Conservation (phyloP, 2,797 vertebrate species). For the Myioborus melanocephalus region DNA sequence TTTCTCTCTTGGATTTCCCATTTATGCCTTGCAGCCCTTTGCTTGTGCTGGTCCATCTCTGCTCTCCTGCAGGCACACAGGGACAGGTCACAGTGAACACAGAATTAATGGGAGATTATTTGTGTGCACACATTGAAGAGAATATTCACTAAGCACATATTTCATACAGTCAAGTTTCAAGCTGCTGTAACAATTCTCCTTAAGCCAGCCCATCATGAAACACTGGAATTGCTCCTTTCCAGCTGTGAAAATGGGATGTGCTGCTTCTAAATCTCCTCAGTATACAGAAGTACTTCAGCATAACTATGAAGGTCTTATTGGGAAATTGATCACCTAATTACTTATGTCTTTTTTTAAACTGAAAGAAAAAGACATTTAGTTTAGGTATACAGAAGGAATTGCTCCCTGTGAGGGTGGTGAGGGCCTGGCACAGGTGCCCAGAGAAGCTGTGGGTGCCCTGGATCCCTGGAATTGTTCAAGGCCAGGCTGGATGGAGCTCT, state of each 20-base stretch:
- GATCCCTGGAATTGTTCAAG: background rate
- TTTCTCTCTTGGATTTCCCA: background rate
- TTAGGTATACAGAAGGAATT: background rate
- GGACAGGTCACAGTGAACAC: background rate
- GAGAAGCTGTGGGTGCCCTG: background rate
- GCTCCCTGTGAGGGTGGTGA: fast-evolving
- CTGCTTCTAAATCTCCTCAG: background rate
- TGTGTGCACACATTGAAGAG: background rate
- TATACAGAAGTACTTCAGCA: background rate
- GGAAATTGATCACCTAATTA: background rate
- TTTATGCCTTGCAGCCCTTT: background rate
- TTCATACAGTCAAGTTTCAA: background rate
- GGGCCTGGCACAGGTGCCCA: background rate
- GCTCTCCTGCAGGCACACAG: background rate
- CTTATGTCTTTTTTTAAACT: background rate
- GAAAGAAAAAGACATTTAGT: background rate
- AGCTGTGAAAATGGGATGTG: background rate
- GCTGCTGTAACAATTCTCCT: background rate
- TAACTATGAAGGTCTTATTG: background rate
- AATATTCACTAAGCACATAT: background rate
- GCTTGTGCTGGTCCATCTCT: background rate
- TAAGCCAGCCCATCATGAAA: background rate
- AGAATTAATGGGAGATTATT: background rate
- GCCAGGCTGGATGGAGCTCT: background rate
- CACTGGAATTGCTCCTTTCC: background rate